A percentile compares a stretch with the other conserved stretches of the same genome.
phyloP scores from a whole-genome alignment of 2,797 vertebrate genomes.

The Paedocypris micromegethes region DNA sequence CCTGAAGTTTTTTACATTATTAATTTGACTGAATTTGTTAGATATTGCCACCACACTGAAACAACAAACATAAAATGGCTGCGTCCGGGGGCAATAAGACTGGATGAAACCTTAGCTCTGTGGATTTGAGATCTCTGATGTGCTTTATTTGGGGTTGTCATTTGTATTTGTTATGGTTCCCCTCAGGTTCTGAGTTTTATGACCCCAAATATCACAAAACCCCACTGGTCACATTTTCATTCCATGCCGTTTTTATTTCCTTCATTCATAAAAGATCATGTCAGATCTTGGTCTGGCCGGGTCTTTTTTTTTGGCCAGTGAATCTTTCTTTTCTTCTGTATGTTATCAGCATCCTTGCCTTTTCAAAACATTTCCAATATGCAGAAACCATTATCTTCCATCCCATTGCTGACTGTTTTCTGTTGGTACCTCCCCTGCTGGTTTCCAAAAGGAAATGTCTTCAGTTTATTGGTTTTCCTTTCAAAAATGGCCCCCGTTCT shows the following conservation, averaged over 20 bases:
- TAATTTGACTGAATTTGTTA: no score
- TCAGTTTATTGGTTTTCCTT: constrained; percentile 41
- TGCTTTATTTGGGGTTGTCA: no score
- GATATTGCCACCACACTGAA: no score
- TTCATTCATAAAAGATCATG: background rate
- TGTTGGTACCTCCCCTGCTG: constrained; percentile 29
- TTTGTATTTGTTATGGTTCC: no score
- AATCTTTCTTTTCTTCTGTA: constrained; percentile 26
- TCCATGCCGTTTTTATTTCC: background rate
- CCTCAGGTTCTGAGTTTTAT: background rate
- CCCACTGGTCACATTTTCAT: constrained; percentile 3
- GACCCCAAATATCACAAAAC: background rate
- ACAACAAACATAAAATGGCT: no score
- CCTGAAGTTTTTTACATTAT: no score
- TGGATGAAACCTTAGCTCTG: no score
- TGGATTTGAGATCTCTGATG: no score
- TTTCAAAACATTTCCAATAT: constrained; percentile 34
- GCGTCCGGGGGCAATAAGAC: no score
- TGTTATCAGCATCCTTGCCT: constrained; percentile 32
- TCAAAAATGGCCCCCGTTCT: constrained; percentile 26
- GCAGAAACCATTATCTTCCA: constrained; percentile 35
- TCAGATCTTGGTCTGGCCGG: constrained; percentile 20
- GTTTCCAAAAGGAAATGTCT: constrained; percentile 31
- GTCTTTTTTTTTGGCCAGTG: constrained; percentile 27
- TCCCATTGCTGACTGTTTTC: constrained; percentile 19